Percentiles rank a stretch among this genome's conserved stretches.
Conservation (phyloP, 2,888 invertebrate genomes). For the Macaria liturata region DNA sequence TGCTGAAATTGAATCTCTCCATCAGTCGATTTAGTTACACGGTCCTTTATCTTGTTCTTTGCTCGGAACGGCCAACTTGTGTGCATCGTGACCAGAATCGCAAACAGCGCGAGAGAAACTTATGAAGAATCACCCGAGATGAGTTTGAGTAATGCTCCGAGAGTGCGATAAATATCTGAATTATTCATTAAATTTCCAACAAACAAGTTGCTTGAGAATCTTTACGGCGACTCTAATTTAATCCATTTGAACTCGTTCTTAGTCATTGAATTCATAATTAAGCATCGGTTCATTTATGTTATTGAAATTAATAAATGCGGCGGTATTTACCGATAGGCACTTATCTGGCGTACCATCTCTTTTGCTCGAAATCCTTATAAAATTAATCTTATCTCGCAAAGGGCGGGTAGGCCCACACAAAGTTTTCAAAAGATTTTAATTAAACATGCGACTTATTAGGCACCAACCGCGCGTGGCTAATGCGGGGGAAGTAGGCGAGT, state of each 20-base stretch:
- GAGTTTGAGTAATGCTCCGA: conserved; percentile 14
- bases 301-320: background rate
- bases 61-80: conserved; percentile 30
- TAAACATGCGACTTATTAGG: conserved; percentile 27
- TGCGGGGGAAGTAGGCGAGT: conserved; percentile 3
- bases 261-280: conserved; percentile 11
- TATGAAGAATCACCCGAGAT: conserved; percentile 24
- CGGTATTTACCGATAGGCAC: background rate
- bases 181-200: conserved; percentile 8
- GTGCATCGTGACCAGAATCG: conserved; percentile 34
- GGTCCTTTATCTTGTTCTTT: conserved; percentile 28
- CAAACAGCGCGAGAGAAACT: conserved; percentile 24
- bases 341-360: conserved; percentile 8
- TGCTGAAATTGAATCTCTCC: conserved; percentile 28
- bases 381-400: conserved; percentile 30
- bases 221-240: conserved; percentile 4
- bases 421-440: conserved; percentile 35
- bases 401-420: conserved; percentile 20
- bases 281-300: background rate
- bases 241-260: background rate
- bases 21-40: conserved; percentile 23
- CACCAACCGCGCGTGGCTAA: conserved; percentile 16
- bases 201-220: conserved; percentile 1
- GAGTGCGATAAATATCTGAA: conserved; percentile 17
- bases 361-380: conserved; percentile 17